Percentiles rank a stretch among this genome's conserved stretches.
phyloP scores from a whole-genome alignment of 2,888 invertebrate species.

The Dasypolia templi region DNA sequence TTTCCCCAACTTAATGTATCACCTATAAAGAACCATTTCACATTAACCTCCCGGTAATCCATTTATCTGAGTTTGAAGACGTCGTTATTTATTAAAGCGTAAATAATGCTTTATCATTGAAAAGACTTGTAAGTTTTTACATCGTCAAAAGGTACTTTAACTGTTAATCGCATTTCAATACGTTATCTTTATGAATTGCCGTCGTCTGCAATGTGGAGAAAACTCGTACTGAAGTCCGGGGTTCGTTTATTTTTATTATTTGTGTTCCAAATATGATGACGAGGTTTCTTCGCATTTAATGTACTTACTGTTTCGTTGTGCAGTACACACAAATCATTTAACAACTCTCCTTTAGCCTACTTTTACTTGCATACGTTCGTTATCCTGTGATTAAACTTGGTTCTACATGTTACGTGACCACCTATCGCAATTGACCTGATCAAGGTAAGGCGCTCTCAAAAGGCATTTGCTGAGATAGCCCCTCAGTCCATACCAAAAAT shows the following conservation, averaged over 20 bases:
- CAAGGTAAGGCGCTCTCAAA: constrained; percentile 22
- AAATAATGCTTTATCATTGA: constrained; percentile 80
- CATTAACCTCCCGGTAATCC: constrained; percentile 69
- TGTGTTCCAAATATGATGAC: constrained; percentile 74
- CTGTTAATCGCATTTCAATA: constrained; percentile 82
- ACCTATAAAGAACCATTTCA: constrained; percentile 74
- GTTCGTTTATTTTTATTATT: constrained; percentile 78
- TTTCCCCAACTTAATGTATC: constrained; percentile 75
- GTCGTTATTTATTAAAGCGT: constrained; percentile 80
- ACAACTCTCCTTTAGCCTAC: constrained; percentile 55
- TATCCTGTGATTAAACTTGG: constrained; percentile 49
- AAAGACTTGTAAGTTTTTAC: constrained; percentile 76
- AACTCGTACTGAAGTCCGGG: constrained; percentile 73
- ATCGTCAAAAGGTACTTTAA: constrained; percentile 82
- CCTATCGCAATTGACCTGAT: constrained; percentile 26
- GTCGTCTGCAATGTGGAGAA: constrained; percentile 77
- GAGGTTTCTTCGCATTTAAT: constrained; percentile 66
- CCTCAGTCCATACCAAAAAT: constrained; percentile 17
- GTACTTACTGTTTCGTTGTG: constrained; percentile 44
- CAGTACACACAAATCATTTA: constrained; percentile 52
- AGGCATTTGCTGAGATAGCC: constrained; percentile 20
- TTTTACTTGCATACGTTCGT: constrained; percentile 25
- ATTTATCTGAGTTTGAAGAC: constrained; percentile 70
- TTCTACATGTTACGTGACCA: constrained; percentile 13
- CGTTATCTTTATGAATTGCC: constrained; percentile 82